Percentiles rank a stretch among this genome's conserved stretches.
These are phyloP conservation scores for Limosa lapponica DNA, from an alignment of 2,797 vertebrate species.

Conservation along the genomic window DNA sequence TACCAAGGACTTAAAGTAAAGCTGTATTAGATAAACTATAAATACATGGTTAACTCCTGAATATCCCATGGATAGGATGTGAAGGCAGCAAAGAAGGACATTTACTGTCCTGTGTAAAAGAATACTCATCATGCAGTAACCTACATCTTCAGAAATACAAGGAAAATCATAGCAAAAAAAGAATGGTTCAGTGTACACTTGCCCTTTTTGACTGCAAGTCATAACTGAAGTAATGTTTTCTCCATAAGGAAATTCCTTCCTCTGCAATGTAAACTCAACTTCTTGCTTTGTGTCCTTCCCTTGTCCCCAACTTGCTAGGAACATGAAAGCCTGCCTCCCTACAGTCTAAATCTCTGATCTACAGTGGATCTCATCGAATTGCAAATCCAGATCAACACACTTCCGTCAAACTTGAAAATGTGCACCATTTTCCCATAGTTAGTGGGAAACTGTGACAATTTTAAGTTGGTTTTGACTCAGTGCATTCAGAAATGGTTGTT, in stretches of 20 bases:
- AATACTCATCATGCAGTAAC: neutral
- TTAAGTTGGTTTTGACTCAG: slow-evolving; percentile 37
- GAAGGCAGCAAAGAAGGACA: neutral
- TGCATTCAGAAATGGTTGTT: slow-evolving; percentile 15
- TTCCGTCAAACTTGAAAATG: slow-evolving; percentile 36
- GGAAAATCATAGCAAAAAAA: neutral
- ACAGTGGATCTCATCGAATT: slow-evolving; percentile 24
- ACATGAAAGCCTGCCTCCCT: neutral
- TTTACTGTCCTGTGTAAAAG: neutral
- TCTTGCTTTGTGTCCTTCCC: neutral
- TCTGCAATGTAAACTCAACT: neutral
- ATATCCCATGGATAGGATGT: neutral
- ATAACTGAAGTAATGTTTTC: neutral
- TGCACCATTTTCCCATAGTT: neutral
- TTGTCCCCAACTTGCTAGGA: neutral
- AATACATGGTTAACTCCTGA: neutral
- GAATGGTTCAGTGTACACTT: neutral
- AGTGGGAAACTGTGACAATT: neutral
- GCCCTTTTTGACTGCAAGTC: neutral
- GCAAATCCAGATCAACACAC: slow-evolving; percentile 49
- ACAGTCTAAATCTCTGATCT: neutral
- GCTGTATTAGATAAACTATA: neutral
- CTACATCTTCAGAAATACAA: neutral
- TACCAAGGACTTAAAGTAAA: neutral
- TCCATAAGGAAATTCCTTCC: neutral